Percentiles rank a stretch among this genome's conserved stretches.
These are phyloP conservation scores for Troglohyphantes excavatus DNA, from an alignment of 2,888 invertebrate species.

Conservation along the genomic window DNA sequence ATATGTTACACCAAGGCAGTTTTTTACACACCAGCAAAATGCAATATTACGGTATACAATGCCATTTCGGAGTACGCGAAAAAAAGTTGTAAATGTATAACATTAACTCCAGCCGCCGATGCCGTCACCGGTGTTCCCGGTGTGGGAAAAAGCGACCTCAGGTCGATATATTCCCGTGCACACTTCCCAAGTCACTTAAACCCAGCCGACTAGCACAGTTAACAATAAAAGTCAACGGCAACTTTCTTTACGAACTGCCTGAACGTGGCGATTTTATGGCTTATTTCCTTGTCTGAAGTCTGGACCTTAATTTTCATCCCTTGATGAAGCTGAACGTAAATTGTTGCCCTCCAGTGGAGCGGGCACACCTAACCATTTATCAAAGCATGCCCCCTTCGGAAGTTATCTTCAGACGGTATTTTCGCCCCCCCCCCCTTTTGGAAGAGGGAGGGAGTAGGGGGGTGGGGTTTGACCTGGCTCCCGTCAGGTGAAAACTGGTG, in stretches of 20 bases:
- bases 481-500: slow-evolving; percentile 37
- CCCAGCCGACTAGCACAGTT: not conserved
- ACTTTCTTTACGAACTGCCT: not conserved
- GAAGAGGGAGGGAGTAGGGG: not conserved
- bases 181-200: slow-evolving; percentile 33
- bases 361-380: slow-evolving; percentile 63
- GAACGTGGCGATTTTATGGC: slow-evolving; percentile 46
- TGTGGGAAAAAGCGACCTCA: too few relatives aligned
- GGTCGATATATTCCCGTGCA: too few relatives aligned
- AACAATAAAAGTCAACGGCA: slow-evolving; percentile 23
- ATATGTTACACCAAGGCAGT: too few relatives aligned
- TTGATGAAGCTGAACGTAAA: slow-evolving; percentile 25
- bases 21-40: too few relatives aligned
- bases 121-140: too few relatives aligned
- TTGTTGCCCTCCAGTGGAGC: slow-evolving; percentile 23
- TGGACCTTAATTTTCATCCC: slow-evolving; percentile 23
- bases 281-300: slow-evolving; percentile 3
- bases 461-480: slow-evolving; percentile 31
- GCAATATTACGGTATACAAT: too few relatives aligned
- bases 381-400: slow-evolving; percentile 51
- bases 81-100: too few relatives aligned
- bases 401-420: slow-evolving; percentile 46
- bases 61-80: too few relatives aligned
- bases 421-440: not conserved
- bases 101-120: too few relatives aligned